Evolutionary conservation across 2,113 vertebrate species (phyloP), one percentile per base, ranked within the genome.

Genomic region (Notiomystis cincta): DNA sequence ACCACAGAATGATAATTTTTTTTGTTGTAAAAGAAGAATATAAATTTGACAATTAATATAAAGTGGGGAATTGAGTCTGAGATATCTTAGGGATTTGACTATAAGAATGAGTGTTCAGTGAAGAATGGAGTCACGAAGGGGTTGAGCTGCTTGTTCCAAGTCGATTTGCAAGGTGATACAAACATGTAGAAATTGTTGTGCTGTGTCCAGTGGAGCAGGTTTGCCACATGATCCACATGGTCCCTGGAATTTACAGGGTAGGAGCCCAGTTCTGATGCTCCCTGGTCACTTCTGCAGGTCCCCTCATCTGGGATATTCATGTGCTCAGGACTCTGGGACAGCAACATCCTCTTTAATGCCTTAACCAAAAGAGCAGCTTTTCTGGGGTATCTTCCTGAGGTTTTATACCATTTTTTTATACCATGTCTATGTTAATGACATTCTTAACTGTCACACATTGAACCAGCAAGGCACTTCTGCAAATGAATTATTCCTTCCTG

Each of bases 401-500:
- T n/a, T 75, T 82, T 86, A 53, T 47, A 16, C 13, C 7, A 10
- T 92, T n/a, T 6, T n/a, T 75, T 82, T 86, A 53, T 47, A 16
- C 13, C 7, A 10, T 92, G 70, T 66, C 28, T 54, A 11, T 18
- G 30, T 82, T 89, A 94, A 87, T 5, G 0, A 50, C 47, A 51
- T 65, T 38, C 35, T 76, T 70, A 82, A 67, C 22, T 88, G 33
- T 90, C 75, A 62, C 25, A 44, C 0, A 4, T 73, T 79, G 54
- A 80, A 92, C 62, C 10, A 88, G 28, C 19, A n/a, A 82, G 35
- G 57, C 50, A 48, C 15, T 82, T 89, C 30, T 79, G 54, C 2
- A 8, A 76, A 93, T 62, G 53, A 80, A n/a, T 91, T 88, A 85
- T 91, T 94, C 60, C 58, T 86, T 81, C 90, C 44, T 73, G 85